Conservation (phyloP, 1,140 invertebrate genomes). For the Macrobrachium nipponense region DNA sequence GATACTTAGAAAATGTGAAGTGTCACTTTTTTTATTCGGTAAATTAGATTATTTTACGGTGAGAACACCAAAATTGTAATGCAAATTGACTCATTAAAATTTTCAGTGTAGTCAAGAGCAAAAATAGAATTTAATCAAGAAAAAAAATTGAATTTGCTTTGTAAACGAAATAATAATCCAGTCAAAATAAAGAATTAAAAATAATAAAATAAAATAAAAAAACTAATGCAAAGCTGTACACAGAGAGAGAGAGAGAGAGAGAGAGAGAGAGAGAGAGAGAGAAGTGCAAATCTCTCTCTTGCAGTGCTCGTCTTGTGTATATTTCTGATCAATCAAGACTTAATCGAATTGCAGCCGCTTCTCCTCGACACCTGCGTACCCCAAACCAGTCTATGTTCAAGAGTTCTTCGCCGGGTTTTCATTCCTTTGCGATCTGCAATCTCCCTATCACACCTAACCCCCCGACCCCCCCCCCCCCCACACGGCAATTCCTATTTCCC, state of each 20-base stretch:
- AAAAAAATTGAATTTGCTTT: background rate
- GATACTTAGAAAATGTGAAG: too few species aligned
- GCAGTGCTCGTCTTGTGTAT: conserved; percentile 35
- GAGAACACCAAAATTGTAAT: too few species aligned
- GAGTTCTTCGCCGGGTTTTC: conserved; percentile 1
- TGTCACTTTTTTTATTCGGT: too few species aligned
- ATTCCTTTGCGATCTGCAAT: conserved; percentile 15
- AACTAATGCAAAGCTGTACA: conserved; percentile 4
- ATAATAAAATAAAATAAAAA: background rate
- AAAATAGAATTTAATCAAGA: background rate
- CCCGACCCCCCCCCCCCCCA: background rate
- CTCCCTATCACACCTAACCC: background rate
- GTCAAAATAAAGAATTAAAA: background rate
- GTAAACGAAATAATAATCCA: background rate
- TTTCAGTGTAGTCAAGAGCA: too few species aligned
- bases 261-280: conserved; percentile 5
- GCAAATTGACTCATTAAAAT: too few species aligned
- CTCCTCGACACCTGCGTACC: conserved; percentile 12
- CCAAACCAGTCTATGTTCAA: background rate
- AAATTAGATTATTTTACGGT: too few species aligned
- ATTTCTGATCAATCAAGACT: conserved; percentile 49
- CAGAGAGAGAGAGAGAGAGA: conserved; percentile 29
- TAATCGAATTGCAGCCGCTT: conserved; percentile 36
- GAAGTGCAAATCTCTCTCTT: conserved; percentile 29
- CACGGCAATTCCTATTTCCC: background rate